Percentiles rank a stretch among this genome's conserved stretches.
Evolutionary conservation across 2,888 invertebrate species (phyloP).

Genomic region (Ochropleura leucogaster): DNA sequence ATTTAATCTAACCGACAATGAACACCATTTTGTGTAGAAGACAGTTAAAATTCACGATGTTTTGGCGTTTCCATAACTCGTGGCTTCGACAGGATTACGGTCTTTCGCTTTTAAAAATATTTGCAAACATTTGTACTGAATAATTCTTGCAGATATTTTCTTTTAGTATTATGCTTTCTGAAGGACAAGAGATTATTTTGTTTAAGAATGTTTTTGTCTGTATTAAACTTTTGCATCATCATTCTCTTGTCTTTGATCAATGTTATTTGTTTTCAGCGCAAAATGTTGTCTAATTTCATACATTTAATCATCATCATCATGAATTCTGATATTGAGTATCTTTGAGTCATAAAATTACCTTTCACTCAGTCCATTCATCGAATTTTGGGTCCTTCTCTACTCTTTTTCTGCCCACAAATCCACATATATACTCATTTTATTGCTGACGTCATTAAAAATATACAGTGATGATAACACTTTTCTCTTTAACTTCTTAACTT

Average conservation of each 20-base stretch:
- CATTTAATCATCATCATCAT: not conserved
- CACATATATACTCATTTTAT: not conserved
- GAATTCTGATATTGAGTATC: not conserved
- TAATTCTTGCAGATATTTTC: constrained; percentile 12
- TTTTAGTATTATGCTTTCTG: not conserved
- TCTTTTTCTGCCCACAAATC: not conserved
- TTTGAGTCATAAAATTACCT: not conserved
- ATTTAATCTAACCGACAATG: constrained; percentile 49
- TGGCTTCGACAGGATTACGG: constrained; percentile 40
- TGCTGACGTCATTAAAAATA: not conserved
- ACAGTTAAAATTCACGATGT: constrained; percentile 52
- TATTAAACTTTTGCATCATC: not conserved
- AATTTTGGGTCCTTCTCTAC: not conserved
- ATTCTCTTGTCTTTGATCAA: not conserved
- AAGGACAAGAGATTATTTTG: not conserved
- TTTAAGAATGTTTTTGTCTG: not conserved
- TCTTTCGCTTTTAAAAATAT: constrained; percentile 17
- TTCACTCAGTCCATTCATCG: not conserved
- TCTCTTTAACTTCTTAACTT: too few relatives aligned
- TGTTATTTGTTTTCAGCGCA: not conserved
- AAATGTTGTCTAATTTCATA: not conserved
- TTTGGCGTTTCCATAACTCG: constrained; percentile 32
- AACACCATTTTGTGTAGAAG: constrained; percentile 22
- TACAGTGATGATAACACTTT: not conserved
- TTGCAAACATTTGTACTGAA: constrained; percentile 4